Conservation (phyloP, 1,140 invertebrate species). For the Heliconius melpomene region DNA sequence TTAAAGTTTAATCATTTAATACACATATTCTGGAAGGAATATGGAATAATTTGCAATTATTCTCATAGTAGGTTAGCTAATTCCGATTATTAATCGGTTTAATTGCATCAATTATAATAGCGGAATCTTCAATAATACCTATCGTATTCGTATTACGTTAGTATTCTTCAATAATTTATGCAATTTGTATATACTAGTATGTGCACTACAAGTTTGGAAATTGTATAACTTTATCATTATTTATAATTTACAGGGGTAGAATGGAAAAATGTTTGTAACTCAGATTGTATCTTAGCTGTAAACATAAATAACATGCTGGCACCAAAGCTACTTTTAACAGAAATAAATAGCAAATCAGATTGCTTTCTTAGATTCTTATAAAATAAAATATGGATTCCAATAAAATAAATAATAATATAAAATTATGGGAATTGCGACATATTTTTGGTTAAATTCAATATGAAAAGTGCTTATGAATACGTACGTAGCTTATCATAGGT, state of each 20-base stretch:
- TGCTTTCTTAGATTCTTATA: background rate
- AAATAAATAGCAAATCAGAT: background rate
- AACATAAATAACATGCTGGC: background rate
- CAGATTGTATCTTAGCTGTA: background rate
- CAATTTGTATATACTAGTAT: too few relatives aligned
- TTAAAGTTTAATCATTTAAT: too few relatives aligned
- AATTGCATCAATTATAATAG: background rate
- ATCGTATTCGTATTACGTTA: too few relatives aligned
- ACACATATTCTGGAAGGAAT: background rate
- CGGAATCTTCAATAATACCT: background rate
- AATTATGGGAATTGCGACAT: background rate
- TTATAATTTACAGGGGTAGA: background rate
- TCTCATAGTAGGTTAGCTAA: background rate
- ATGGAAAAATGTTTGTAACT: background rate
- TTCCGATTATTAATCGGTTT: background rate
- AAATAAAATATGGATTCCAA: background rate
- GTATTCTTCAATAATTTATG: background rate
- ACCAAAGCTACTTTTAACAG: background rate
- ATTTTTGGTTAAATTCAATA: background rate
- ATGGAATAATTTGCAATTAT: background rate
- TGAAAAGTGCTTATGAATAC: constrained; percentile 54
- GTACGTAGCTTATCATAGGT: constrained; percentile 91
- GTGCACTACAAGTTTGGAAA: background rate
- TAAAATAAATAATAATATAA: too few relatives aligned
- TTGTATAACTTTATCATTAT: background rate